A percentile compares a stretch with the other conserved stretches of the same genome.
Evolutionary conservation across 30 jellyfish, hydroid and myxozoan species (phyloP).

Genomic region (Chironex yamaguchii): DNA sequence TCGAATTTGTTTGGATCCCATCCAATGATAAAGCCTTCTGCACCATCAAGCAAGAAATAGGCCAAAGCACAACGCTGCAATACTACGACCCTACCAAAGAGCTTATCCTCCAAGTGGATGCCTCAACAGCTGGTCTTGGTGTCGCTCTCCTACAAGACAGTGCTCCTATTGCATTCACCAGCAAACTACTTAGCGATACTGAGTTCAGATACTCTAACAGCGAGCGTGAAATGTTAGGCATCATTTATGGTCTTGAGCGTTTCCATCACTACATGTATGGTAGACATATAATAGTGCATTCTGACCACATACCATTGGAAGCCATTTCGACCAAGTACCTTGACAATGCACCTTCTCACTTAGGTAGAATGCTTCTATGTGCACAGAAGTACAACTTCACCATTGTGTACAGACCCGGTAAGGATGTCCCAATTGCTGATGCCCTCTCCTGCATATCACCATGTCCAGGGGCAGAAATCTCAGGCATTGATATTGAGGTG

Average conservation of each 20-base stretch:
- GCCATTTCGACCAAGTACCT: conserved; percentile 7
- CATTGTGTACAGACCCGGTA: background rate
- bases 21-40: conserved; percentile 20
- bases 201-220: conserved; percentile 33
- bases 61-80: conserved; percentile 2
- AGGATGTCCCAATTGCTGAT: conserved; percentile 37
- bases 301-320: conserved; percentile 38
- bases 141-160: conserved; percentile 22
- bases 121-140: conserved; percentile 27
- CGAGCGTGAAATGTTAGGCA: conserved; percentile 22
- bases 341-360: conserved; percentile 28
- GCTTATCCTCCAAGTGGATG: conserved; percentile 19
- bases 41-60: background rate
- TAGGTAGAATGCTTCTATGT: conserved; percentile 42
- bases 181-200: conserved; percentile 9
- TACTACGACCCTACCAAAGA: conserved; percentile 22
- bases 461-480: background rate
- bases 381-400: conserved; percentile 27
- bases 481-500: background rate
- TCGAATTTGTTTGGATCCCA: background rate
- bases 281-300: conserved; percentile 2
- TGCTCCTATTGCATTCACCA: conserved; percentile 38
- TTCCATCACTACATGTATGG: conserved; percentile 28
- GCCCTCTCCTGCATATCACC: conserved; percentile 45
- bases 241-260: conserved; percentile 27